A percentile compares a stretch with the other conserved stretches of the same genome.
phyloP scores from a whole-genome alignment of 2,797 vertebrate genomes.

The Liasis olivaceus region DNA sequence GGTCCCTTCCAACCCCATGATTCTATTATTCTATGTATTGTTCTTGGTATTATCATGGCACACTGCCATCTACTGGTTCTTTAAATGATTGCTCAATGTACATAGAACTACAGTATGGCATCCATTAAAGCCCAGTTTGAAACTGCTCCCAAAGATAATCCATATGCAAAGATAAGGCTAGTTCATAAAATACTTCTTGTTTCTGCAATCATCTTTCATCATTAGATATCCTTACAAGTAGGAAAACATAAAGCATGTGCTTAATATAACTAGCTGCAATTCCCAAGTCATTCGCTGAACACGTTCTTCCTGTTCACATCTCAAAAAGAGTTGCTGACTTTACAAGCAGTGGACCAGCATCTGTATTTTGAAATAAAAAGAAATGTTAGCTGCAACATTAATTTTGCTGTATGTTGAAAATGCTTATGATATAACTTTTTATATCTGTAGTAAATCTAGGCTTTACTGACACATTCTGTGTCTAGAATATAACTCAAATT shows the following conservation, averaged over 20 bases:
- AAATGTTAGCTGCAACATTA: not conserved
- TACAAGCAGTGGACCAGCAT: not conserved
- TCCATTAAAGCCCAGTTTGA: not conserved
- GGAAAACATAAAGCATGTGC: not conserved
- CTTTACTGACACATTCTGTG: not conserved
- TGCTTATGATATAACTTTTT: not conserved
- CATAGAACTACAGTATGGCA: not conserved
- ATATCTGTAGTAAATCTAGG: conserved; percentile 3
- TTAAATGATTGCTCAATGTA: not conserved
- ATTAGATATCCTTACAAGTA: not conserved
- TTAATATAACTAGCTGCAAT: not conserved
- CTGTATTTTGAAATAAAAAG: not conserved
- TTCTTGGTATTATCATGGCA: not conserved
- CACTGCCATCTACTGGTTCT: conserved; percentile 1
- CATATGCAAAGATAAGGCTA: not conserved
- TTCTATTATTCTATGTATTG: too few species aligned
- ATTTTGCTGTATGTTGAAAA: conserved; percentile 12
- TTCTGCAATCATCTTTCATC: not conserved
- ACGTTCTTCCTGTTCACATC: too few species aligned
- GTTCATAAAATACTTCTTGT: not conserved
- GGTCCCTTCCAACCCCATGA: too few species aligned
- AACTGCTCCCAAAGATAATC: not conserved
- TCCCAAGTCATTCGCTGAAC: not conserved
- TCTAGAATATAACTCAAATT: not conserved
- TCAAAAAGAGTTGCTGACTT: not conserved